Conservation (phyloP, 2,888 invertebrate genomes). For the Chrysotoxum bicinctum region DNA sequence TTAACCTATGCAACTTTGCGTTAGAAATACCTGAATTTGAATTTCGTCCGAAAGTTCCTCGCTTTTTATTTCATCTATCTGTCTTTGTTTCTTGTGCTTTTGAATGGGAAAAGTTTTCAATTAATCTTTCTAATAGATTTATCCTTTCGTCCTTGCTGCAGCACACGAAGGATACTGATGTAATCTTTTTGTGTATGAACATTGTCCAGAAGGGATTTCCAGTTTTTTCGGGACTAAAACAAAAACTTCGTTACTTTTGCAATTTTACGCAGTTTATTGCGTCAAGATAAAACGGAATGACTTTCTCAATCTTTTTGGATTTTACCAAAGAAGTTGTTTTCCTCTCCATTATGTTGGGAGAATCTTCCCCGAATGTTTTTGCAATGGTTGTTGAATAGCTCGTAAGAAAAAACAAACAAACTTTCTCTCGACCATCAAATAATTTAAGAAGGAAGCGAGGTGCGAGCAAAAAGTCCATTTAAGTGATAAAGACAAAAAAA, state of each 20-base stretch:
- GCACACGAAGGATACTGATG: neutral
- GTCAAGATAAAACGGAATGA: constrained; percentile 55
- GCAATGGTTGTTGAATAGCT: neutral
- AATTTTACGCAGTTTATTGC: constrained; percentile 69
- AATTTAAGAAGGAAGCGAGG: neutral
- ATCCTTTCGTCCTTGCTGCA: constrained; percentile 21
- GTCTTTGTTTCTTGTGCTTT: neutral
- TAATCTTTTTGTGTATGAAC: constrained; percentile 7
- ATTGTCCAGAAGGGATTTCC: constrained; percentile 14
- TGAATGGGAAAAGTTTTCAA: constrained; percentile 60
- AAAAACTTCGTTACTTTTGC: constrained; percentile 36
- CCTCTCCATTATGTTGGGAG: constrained; percentile 7
- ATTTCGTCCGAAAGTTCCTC: neutral
- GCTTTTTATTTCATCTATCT: neutral
- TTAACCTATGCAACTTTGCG: no score
- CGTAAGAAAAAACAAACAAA: neutral
- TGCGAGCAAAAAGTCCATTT: neutral
- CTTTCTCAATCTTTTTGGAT: constrained; percentile 18
- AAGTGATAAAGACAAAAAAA: neutral
- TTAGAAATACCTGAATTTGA: constrained; percentile 5
- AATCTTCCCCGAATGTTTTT: neutral
- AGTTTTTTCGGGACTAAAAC: neutral
- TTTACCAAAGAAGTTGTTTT: constrained; percentile 9
- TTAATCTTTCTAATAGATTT: constrained; percentile 61
- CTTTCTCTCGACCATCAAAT: neutral